Evolutionary conservation across 2,888 invertebrate genomes (phyloP).

Genomic region (Eueremaeus valkanovi): DNA sequence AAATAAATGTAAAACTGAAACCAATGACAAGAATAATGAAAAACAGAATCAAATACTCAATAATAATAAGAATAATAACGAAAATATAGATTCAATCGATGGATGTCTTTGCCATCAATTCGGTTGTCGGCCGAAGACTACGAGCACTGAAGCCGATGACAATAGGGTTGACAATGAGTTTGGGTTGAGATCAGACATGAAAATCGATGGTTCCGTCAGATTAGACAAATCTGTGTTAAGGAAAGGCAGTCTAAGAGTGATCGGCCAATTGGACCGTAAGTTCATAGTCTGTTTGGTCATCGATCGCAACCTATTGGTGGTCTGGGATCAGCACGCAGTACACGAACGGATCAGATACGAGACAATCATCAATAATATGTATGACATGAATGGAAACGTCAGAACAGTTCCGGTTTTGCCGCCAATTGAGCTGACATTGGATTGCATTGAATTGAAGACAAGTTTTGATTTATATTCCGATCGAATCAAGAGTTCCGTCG

Average conservation of each 20-base stretch:
- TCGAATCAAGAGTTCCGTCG: not conserved
- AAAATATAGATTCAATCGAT: not conserved
- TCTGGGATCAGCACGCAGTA: constrained; percentile 83
- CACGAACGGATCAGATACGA: constrained; percentile 78
- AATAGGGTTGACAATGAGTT: not conserved
- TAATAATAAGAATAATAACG: not conserved
- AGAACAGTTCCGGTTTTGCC: constrained; percentile 14
- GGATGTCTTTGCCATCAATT: not conserved
- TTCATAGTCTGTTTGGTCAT: constrained; percentile 49
- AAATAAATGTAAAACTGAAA: not conserved
- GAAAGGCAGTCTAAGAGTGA: constrained; percentile 55
- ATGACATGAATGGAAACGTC: not conserved
- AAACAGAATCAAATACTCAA: not conserved
- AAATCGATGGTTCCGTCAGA: constrained; percentile 1
- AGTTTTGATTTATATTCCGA: not conserved
- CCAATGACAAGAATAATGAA: not conserved
- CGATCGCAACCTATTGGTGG: constrained; percentile 54
- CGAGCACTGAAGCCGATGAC: not conserved
- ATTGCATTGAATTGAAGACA: not conserved
- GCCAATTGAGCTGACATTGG: constrained; percentile 11
- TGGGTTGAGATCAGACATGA: not conserved
- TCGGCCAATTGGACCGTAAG: constrained; percentile 69
- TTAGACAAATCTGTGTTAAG: constrained; percentile 19
- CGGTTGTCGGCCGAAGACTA: not conserved
- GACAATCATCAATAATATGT: constrained; percentile 55